phyloP scores from a whole-genome alignment of 2,888 invertebrate genomes.

The Oscheius myriophilus region DNA sequence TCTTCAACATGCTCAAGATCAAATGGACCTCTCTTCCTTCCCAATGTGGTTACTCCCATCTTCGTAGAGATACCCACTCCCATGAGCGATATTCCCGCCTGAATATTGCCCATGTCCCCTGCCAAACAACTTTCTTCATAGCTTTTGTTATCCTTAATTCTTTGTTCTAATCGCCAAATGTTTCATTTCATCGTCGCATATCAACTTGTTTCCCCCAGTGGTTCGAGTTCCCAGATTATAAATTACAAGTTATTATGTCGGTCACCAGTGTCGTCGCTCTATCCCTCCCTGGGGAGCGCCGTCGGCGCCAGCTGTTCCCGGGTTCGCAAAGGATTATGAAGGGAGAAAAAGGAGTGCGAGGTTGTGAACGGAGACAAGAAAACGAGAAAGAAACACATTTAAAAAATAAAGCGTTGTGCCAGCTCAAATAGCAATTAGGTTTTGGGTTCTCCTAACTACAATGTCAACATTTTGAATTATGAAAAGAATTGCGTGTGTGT shows the following conservation, averaged over 20 bases:
- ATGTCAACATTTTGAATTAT: no score
- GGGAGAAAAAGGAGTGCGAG: no score
- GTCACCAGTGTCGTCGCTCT: slow-evolving; percentile 15
- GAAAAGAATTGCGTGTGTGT: no score
- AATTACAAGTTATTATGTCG: slow-evolving; percentile 22
- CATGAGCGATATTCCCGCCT: slow-evolving; percentile 27
- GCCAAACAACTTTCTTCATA: not conserved
- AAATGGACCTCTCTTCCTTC: slow-evolving; percentile 44
- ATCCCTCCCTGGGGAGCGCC: slow-evolving; percentile 4
- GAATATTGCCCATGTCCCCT: slow-evolving; percentile 3
- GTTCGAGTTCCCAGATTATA: slow-evolving; percentile 6
- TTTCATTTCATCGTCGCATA: slow-evolving; percentile 4
- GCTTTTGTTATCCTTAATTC: slow-evolving; percentile 6
- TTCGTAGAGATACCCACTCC: slow-evolving; percentile 45
- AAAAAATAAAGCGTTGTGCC: no score
- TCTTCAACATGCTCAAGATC: slow-evolving; percentile 57
- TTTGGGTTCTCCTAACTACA: no score
- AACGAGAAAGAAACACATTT: no score
- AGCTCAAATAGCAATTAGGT: no score
- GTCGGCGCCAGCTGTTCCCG: not conserved
- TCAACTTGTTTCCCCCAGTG: slow-evolving; percentile 7
- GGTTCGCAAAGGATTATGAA: no score
- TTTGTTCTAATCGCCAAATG: slow-evolving; percentile 3
- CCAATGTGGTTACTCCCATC: slow-evolving; percentile 44
- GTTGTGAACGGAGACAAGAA: no score